phyloP scores from a whole-genome alignment of 2,113 vertebrate species.

The Rhegmatorhina hoffmannsi region DNA sequence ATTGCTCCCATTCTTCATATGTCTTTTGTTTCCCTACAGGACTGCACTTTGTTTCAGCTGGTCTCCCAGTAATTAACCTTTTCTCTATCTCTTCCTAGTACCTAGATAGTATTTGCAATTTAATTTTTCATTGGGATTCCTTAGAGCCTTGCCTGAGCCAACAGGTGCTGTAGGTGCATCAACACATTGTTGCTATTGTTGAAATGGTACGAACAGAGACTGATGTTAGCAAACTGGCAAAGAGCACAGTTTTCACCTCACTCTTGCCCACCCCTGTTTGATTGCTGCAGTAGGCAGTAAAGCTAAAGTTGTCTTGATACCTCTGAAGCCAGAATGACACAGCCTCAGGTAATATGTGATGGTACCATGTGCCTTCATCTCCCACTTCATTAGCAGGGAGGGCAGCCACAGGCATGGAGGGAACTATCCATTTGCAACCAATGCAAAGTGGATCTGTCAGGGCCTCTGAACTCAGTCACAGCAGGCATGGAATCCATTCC shows the following conservation, averaged over 20 bases:
- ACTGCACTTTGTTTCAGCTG: not conserved
- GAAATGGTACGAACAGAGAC: not conserved
- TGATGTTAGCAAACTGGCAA: not conserved
- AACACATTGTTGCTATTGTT: fast-evolving
- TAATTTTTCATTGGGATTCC: not conserved
- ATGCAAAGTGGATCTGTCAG: not conserved
- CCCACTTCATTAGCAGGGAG: not conserved
- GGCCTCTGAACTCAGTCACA: not conserved
- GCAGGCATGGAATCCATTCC: not conserved
- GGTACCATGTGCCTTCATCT: not conserved
- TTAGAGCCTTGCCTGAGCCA: not conserved
- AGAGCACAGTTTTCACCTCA: not conserved
- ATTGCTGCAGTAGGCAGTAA: not conserved
- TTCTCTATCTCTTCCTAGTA: not conserved
- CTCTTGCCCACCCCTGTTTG: not conserved
- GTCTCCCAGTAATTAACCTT: not conserved
- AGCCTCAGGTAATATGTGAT: not conserved
- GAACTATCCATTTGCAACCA: not conserved
- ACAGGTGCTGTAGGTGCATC: not conserved
- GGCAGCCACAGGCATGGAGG: not conserved
- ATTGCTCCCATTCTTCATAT: no score
- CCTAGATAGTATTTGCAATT: not conserved
- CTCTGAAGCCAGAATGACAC: not conserved
- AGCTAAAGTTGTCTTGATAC: not conserved
- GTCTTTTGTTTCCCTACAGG: not conserved